Percentiles rank a stretch among this genome's conserved stretches.
These are phyloP conservation scores for Myotis daubentonii DNA, from an alignment of 2,797 vertebrate species.

Conservation along the genomic window DNA sequence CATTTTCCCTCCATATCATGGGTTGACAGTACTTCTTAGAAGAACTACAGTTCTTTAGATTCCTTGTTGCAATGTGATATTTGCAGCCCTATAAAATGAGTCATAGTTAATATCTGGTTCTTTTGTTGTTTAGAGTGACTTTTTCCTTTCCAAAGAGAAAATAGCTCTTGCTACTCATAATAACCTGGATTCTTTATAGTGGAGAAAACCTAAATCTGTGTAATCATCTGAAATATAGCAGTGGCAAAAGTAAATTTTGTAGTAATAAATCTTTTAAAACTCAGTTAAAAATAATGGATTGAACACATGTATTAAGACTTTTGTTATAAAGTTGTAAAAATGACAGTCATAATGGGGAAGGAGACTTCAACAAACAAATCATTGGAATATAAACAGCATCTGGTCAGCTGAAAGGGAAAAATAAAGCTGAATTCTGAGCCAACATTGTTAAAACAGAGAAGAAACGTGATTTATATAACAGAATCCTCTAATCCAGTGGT, in stretches of 20 bases:
- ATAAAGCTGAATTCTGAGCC: neutral
- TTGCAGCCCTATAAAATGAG: neutral
- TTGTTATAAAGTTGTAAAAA: neutral
- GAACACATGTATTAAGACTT: neutral
- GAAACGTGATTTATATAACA: neutral
- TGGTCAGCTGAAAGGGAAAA: neutral
- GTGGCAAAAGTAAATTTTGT: neutral
- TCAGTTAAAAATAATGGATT: slow-evolving; percentile 25
- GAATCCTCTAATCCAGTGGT: neutral
- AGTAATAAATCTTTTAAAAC: neutral
- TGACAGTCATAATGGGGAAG: neutral
- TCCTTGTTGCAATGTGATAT: neutral
- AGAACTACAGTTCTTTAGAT: neutral
- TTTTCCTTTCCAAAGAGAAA: neutral
- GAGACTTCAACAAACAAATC: neutral
- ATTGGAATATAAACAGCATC: neutral
- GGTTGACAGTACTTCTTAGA: neutral
- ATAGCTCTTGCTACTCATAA: neutral
- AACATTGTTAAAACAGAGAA: neutral
- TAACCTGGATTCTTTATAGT: neutral
- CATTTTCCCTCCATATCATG: neutral
- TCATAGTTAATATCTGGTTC: neutral
- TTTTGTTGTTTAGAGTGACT: neutral
- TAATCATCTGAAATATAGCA: neutral
- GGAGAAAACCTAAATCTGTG: neutral